A percentile compares a stretch with the other conserved stretches of the same genome.
These are phyloP conservation scores for Catagonus wagneri DNA, from an alignment of 2,113 vertebrate genomes.

Conservation along the genomic window DNA sequence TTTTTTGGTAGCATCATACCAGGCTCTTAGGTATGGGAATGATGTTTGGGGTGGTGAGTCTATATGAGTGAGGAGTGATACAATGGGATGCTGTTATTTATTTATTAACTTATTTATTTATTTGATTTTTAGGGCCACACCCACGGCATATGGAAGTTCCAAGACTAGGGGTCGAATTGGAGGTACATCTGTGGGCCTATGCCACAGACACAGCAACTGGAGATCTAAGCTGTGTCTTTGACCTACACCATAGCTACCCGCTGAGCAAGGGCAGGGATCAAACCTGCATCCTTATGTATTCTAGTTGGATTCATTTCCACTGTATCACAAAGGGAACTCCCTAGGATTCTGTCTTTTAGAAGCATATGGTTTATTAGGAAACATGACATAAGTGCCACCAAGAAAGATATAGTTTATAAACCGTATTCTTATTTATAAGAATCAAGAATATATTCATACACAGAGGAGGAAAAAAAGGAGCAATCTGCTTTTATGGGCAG, in stretches of 20 bases:
- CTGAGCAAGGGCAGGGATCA: too few species aligned
- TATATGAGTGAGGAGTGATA: not conserved
- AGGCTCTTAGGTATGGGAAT: not conserved
- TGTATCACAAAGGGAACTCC: too few species aligned
- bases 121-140: too few species aligned
- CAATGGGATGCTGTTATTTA: not conserved
- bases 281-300: too few species aligned
- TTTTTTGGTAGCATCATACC: not conserved
- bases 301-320: too few species aligned
- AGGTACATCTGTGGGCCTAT: too few species aligned
- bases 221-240: too few species aligned
- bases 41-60: not conserved
- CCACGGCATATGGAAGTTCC: too few species aligned
- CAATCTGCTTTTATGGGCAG: not conserved
- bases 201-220: too few species aligned
- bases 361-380: not conserved
- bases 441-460: not conserved
- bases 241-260: too few species aligned
- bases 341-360: not conserved
- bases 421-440: not conserved
- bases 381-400: not conserved
- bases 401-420: conserved; percentile 1
- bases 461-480: not conserved
- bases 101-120: too few species aligned
- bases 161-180: too few species aligned